Evolutionary conservation across 2,113 vertebrate species (phyloP), one percentile per base, ranked within the genome.

Genomic region (Acanthisitta chloris): DNA sequence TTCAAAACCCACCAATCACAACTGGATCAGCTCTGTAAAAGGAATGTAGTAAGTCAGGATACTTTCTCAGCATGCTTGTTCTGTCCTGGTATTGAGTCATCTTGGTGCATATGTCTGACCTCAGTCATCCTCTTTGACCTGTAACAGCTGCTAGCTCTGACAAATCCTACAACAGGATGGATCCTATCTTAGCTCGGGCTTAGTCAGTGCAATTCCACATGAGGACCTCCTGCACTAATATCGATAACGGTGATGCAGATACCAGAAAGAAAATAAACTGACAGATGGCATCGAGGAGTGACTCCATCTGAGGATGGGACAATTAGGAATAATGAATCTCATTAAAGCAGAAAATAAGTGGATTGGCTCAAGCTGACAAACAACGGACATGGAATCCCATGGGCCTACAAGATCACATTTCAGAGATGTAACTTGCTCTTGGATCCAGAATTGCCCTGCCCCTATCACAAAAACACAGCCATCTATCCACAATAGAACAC

Each of bases 251-350:
- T 4, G 33, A 57, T 61, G 36, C 81, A 92, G 57, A 52, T 49
- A 54, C 31, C 13, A 5, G 23, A 62, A 91, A 90, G 49, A 66
- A 94, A 79, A 76, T 31, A 38, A 67, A 70, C 33, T 52, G 66
- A 54, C 78, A 94, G 81, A 52, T 80, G 92, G 78, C 78, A 81
- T 40, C 28, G 24, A 89, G 33, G 45, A 87, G n/a, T 46, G n/a
- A 36, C 20, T 81, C 34, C 25, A 31, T 67, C n/a, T 71, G 55
- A 34, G 71, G 64, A 81, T 14, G 19, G 55, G 46, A 48, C 31
- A 23, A 46, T 64, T 49, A 67, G 2, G 24, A 94, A 88, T 85
- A 92, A 85, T 49, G 9, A 6, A 64, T 45, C 38, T 64, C 4
- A 6, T 38, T 85, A 85, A 59, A 69, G 57, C 46, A 87, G 66